Conservation (phyloP, 1,140 invertebrate species). For the Drosophila suzukii region DNA sequence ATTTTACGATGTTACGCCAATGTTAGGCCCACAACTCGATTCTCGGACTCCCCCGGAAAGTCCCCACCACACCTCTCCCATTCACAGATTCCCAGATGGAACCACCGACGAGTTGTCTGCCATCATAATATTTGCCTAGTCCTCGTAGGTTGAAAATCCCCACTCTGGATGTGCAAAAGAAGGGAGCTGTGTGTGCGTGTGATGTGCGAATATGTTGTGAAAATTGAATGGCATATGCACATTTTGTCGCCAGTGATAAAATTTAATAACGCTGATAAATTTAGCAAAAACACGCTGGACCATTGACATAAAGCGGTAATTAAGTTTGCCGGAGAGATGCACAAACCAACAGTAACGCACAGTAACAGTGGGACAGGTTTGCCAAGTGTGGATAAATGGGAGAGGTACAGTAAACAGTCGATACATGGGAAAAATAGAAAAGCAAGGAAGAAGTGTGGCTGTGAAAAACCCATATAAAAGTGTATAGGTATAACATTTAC, state of each 20-base stretch:
- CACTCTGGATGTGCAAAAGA: conserved; percentile 6
- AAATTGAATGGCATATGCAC: conserved; percentile 82
- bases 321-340: conserved; percentile 75
- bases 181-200: conserved; percentile 40
- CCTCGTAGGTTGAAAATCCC: conserved; percentile 39
- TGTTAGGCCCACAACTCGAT: conserved; percentile 49
- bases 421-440: background rate
- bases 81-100: conserved; percentile 4
- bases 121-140: conserved; percentile 80
- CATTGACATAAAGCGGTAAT: conserved; percentile 84
- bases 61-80: background rate
- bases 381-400: conserved; percentile 8
- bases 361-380: conserved; percentile 20
- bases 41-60: background rate
- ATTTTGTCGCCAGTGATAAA: conserved; percentile 84
- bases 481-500: too few species aligned
- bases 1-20: conserved; percentile 81
- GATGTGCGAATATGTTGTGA: conserved; percentile 81
- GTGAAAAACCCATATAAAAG: too few species aligned
- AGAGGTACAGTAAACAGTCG: conserved; percentile 17
- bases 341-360: conserved; percentile 46
- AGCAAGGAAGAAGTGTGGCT: background rate
- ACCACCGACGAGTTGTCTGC: conserved; percentile 49
- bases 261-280: conserved; percentile 84
- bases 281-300: conserved; percentile 83